Evolutionary conservation across 1,140 invertebrate species (phyloP).

Genomic region (Lucilia sericata): DNA sequence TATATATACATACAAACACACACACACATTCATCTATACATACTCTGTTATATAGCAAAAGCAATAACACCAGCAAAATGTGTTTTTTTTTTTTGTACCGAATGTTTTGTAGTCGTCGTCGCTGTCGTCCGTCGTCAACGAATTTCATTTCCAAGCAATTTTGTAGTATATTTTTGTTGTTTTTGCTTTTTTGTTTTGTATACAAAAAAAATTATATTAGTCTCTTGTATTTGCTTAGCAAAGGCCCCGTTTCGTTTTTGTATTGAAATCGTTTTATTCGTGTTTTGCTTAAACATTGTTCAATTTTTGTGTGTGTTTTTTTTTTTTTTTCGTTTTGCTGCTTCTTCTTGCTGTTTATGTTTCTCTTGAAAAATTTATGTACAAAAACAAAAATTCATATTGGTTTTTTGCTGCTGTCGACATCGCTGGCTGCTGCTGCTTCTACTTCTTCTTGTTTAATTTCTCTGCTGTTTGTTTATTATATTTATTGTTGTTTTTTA

Average conservation of each 20-base stretch:
- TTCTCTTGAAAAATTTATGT: not conserved
- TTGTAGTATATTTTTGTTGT: slow-evolving; percentile 2
- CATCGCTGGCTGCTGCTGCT: too few species aligned
- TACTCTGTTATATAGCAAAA: not conserved
- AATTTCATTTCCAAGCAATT: not conserved
- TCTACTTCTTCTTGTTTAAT: too few species aligned
- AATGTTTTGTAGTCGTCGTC: not conserved
- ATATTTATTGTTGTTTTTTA: too few species aligned
- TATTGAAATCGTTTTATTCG: not conserved
- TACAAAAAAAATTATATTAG: not conserved
- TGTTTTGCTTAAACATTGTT: slow-evolving; percentile 14
- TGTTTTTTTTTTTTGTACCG: not conserved
- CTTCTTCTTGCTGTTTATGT: not conserved
- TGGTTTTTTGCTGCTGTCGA: too few species aligned
- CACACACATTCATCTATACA: not conserved
- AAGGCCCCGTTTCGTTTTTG: not conserved
- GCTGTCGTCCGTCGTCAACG: not conserved
- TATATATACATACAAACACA: not conserved
- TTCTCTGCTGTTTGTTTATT: too few species aligned
- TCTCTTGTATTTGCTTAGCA: not conserved
- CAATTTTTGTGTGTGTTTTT: not conserved
- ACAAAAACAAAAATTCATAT: too few species aligned
- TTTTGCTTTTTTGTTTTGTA: not conserved
- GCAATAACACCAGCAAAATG: slow-evolving; percentile 4
- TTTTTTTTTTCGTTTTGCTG: slow-evolving; percentile 12